Conservation (phyloP, 2,888 invertebrate genomes). For the Venustoraphidia nigricollis region DNA sequence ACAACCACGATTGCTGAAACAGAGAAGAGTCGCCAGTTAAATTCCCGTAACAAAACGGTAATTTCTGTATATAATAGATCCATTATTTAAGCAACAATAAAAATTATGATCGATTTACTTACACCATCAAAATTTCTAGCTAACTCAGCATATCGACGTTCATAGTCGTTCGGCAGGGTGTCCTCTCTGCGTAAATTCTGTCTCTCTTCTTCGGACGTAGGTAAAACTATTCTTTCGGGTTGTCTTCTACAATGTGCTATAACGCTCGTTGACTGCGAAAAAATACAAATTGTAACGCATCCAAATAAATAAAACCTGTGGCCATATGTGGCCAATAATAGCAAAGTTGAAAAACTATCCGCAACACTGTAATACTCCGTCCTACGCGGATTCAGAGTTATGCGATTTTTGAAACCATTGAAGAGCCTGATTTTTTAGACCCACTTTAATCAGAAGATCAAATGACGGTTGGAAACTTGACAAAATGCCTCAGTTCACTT, state of each 20-base stretch:
- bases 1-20: slow-evolving; percentile 56
- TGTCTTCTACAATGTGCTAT: slow-evolving; percentile 54
- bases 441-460: too few species aligned
- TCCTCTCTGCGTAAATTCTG: slow-evolving; percentile 38
- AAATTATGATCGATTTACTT: slow-evolving; percentile 15
- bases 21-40: too few species aligned
- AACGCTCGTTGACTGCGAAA: slow-evolving; percentile 61
- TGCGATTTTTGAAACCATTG: too few species aligned
- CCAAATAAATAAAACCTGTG: too few species aligned
- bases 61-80: not conserved
- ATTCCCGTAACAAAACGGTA: not conserved
- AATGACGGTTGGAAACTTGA: too few species aligned
- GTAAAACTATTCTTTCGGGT: slow-evolving; percentile 38
- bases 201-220: slow-evolving; percentile 48
- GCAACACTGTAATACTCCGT: too few species aligned
- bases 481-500: too few species aligned
- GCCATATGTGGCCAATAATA: too few species aligned
- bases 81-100: not conserved
- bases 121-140: slow-evolving; percentile 62
- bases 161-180: slow-evolving; percentile 59
- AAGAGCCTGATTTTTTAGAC: too few species aligned
- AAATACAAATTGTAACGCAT: not conserved
- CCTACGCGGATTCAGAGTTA: too few species aligned
- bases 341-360: too few species aligned
- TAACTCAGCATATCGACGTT: slow-evolving; percentile 60